Conservation (phyloP, 2,888 invertebrate species). For the Netelia fuscicornis region DNA sequence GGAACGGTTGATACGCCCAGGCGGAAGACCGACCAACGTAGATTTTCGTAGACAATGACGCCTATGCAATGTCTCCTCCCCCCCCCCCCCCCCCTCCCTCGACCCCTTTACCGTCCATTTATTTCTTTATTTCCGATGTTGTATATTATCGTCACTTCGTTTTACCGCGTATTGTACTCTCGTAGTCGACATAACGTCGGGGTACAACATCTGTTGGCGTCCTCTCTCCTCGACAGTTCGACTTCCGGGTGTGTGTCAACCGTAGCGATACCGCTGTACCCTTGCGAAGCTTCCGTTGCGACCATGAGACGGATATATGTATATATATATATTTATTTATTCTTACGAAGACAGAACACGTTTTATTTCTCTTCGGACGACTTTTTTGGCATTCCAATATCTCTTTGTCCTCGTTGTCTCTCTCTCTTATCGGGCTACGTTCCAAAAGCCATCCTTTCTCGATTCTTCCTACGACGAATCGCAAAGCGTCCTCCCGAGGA, state of each 20-base stretch:
- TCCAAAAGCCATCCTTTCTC: slow-evolving; percentile 45
- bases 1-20: slow-evolving; percentile 76
- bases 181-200: slow-evolving; percentile 21
- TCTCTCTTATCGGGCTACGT: slow-evolving; percentile 22
- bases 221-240: slow-evolving; percentile 54
- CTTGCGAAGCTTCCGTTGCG: slow-evolving; percentile 35
- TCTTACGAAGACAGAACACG: not conserved
- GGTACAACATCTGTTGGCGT: slow-evolving; percentile 29
- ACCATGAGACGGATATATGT: not conserved
- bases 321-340: not conserved
- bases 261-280: slow-evolving; percentile 33
- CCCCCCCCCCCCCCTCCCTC: slow-evolving; percentile 31
- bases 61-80: slow-evolving; percentile 63
- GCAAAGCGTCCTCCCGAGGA: not conserved
- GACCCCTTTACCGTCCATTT: slow-evolving; percentile 30
- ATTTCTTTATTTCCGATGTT: slow-evolving; percentile 24
- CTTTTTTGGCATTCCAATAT: slow-evolving; percentile 14
- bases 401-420: not conserved
- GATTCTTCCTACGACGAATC: slow-evolving; percentile 2
- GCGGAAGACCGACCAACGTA: slow-evolving; percentile 77
- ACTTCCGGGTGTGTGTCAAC: slow-evolving; percentile 73
- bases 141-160: slow-evolving; percentile 30
- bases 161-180: slow-evolving; percentile 22
- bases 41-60: slow-evolving; percentile 80
- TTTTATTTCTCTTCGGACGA: not conserved